Conservation (phyloP, 2,888 invertebrate species). For the Elmis aenea region DNA sequence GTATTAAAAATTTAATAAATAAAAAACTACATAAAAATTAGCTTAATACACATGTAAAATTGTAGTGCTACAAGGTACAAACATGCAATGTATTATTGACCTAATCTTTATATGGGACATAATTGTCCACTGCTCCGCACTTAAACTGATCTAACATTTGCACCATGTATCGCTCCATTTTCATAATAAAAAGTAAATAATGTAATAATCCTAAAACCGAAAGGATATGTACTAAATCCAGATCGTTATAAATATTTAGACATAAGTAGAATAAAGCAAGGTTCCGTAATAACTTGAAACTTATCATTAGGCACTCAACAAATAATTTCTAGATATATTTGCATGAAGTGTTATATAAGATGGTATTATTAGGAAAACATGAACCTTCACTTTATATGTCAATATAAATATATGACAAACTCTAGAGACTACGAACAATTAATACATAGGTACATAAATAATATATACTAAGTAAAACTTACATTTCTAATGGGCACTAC, state of each 20-base stretch:
- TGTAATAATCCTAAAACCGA: conserved; percentile 28
- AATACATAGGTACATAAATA: conserved; percentile 41
- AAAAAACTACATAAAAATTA: conserved; percentile 29
- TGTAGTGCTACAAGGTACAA: conserved; percentile 17
- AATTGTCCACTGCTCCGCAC: too few relatives aligned
- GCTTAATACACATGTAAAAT: conserved; percentile 18
- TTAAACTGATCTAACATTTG: too few relatives aligned
- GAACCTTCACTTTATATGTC: conserved; percentile 28
- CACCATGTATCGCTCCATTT: background rate
- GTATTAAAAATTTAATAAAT: conserved; percentile 30
- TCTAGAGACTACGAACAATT: conserved; percentile 31
- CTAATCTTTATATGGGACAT: too few relatives aligned
- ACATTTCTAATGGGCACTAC: conserved; percentile 21
- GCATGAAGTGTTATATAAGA: conserved; percentile 25
- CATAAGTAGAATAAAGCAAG: too few relatives aligned
- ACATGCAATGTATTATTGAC: conserved; percentile 5
- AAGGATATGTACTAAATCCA: conserved; percentile 27
- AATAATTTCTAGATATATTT: conserved; percentile 40
- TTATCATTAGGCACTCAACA: conserved; percentile 45
- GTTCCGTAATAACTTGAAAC: too few relatives aligned
- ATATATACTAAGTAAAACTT: conserved; percentile 28
- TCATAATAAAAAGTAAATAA: background rate
- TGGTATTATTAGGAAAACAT: conserved; percentile 36
- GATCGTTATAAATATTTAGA: conserved; percentile 14
- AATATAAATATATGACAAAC: conserved; percentile 23